Percentiles rank a stretch among this genome's conserved stretches.
Conservation (phyloP, 1,140 invertebrate species). For the Euura saliciscinereae region DNA sequence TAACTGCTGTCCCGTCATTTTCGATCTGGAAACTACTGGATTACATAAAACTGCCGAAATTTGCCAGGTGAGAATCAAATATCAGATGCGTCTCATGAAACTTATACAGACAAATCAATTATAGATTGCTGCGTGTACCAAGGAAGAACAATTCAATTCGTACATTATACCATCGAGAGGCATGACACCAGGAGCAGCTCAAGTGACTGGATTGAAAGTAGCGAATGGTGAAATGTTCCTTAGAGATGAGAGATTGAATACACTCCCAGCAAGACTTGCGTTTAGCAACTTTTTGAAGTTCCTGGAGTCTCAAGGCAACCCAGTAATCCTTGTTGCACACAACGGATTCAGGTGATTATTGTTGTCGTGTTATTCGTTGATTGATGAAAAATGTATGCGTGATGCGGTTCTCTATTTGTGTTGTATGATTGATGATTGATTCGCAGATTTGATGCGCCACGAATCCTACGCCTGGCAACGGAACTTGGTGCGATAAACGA, state of each 20-base stretch:
- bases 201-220: slow-evolving; percentile 18
- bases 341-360: slow-evolving; percentile 16
- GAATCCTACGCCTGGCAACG: neutral
- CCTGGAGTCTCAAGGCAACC: neutral
- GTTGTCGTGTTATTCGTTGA: neutral
- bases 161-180: slow-evolving; percentile 16
- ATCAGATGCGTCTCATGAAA: neutral
- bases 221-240: slow-evolving; percentile 17
- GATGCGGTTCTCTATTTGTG: neutral
- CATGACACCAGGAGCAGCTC: slow-evolving; percentile 16
- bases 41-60: slow-evolving; percentile 15
- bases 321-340: slow-evolving; percentile 13
- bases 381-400: neutral
- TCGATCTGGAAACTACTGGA: slow-evolving; percentile 13
- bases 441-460: slow-evolving; percentile 18
- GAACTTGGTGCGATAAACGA: slow-evolving; percentile 8
- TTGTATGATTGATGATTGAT: neutral
- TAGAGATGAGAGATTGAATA: slow-evolving; percentile 11
- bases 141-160: slow-evolving; percentile 2
- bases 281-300: slow-evolving; percentile 11
- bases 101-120: slow-evolving; percentile 5
- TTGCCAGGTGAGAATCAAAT: slow-evolving; percentile 10
- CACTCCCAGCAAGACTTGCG: slow-evolving; percentile 11
- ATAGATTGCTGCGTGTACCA: slow-evolving; percentile 17
- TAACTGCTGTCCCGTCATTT: neutral